Evolutionary conservation across 2,888 invertebrate genomes (phyloP).

Genomic region (Copidosoma aretas): DNA sequence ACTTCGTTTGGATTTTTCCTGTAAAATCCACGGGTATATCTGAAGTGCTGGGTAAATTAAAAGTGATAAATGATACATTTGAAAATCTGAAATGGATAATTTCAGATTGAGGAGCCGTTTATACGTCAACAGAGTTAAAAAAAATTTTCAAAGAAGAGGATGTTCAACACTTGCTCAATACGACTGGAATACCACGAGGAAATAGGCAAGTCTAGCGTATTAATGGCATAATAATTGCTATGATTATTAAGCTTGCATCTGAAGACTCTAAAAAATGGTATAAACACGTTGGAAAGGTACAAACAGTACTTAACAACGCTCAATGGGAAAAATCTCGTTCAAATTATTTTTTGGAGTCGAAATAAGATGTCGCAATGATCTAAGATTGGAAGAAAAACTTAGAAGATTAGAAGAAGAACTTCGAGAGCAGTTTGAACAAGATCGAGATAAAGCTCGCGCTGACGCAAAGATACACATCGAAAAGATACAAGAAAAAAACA

Average conservation of each 20-base stretch:
- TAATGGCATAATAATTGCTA: slow-evolving; percentile 28
- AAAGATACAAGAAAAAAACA: slow-evolving; percentile 21
- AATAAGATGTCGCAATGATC: neutral
- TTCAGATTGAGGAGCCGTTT: slow-evolving; percentile 41
- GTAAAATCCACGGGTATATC: slow-evolving; percentile 40
- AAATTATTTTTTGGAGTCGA: slow-evolving; percentile 16
- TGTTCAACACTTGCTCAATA: slow-evolving; percentile 17
- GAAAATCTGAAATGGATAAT: slow-evolving; percentile 39
- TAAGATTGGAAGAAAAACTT: neutral
- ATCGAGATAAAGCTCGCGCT: neutral
- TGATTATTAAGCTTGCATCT: slow-evolving; percentile 1
- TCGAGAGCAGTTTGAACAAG: neutral
- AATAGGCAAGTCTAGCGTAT: slow-evolving; percentile 34
- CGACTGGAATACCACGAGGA: slow-evolving; percentile 26
- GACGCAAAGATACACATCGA: neutral
- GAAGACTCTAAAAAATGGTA: slow-evolving; percentile 27
- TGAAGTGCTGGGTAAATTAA: neutral
- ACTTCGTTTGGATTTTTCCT: slow-evolving; percentile 30
- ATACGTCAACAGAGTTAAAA: slow-evolving; percentile 31
- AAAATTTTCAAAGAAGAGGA: slow-evolving; percentile 22
- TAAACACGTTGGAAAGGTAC: slow-evolving; percentile 13
- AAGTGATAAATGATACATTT: too few species aligned
- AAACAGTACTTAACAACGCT: slow-evolving; percentile 1
- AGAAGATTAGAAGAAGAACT: neutral
- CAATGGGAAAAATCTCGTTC: slow-evolving; percentile 20